Conservation (phyloP, 2,797 vertebrate species). For the Danio choprae region DNA sequence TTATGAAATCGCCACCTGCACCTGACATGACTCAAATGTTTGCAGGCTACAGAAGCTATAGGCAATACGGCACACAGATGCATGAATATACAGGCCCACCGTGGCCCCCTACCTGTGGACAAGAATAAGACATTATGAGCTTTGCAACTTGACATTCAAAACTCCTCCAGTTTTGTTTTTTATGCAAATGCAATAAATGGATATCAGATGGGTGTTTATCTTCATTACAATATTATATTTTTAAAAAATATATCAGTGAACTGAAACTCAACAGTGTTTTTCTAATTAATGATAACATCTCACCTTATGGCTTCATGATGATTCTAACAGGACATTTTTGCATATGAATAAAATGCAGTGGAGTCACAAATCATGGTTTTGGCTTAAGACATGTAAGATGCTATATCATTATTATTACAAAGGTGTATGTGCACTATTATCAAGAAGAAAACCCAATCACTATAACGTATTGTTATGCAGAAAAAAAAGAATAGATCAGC, state of each 20-base stretch:
- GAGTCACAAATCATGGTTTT: background rate
- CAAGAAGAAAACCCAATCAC: background rate
- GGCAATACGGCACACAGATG: conserved; percentile 6
- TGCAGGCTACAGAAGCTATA: conserved; percentile 24
- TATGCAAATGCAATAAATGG: conserved; percentile 17
- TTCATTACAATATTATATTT: background rate
- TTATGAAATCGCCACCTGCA: conserved; percentile 44
- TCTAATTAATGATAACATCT: background rate
- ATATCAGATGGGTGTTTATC: background rate
- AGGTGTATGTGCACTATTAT: background rate
- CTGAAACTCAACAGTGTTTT: background rate
- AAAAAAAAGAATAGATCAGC: background rate
- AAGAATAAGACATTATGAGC: conserved; percentile 57
- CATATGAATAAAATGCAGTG: background rate
- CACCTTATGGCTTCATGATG: background rate
- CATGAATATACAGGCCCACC: conserved; percentile 38
- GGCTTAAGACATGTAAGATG: no score
- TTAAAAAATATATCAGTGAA: background rate
- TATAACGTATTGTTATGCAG: conserved; percentile 7
- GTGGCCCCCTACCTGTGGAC: conserved; percentile 59
- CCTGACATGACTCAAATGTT: conserved; percentile 34
- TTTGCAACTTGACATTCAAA: conserved; percentile 60
- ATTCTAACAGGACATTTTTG: background rate
- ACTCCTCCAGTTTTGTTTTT: conserved; percentile 12
- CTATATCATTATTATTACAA: background rate